Base-by-base conservation (phyloP, 2,888 invertebrate species). In the Himalopsyche japonica region DNA sequence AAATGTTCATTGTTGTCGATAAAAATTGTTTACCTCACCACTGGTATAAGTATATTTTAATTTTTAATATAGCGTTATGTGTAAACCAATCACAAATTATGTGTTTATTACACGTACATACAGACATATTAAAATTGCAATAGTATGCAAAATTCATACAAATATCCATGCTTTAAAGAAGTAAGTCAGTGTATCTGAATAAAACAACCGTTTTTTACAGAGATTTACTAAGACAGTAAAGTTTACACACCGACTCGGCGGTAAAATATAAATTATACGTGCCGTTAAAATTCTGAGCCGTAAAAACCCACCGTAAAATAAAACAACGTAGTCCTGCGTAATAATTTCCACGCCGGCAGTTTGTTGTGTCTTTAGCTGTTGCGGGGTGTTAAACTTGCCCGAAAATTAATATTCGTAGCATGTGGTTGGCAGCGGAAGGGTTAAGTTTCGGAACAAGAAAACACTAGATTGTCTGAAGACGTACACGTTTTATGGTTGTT, bases 191-290 rank as follows among this genome's bases (percentile, higher is more conserved):
- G 27, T 70, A 15, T 27, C 20, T 27, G 27, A 15, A 70, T 70
- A 70, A 70, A 70, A 70, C 70, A 70, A 70, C 70, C 12, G 12
- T 70, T 70, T 83, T 80, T 80, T 18, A 49, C 80, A 49, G 83
- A 83, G 80, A 83, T 80, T 80, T 80, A 83, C 83, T 80, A 43
- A 48, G 43, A 37, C 80, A 76, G 27, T 70, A 77, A 81, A 80
- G 76, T 84, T 84, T 34, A 34, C 30, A 77, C 77, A 77, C 77
- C 70, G 77, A 27, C 37, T 20, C 24, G 43, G 43, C 81, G 84
- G 57, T 84, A 84, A 84, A 84, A 84, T 84, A 80, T 84, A 81
- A 84, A 84, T 84, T 84, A 84, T 84, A 84, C 84, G 81, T 78
- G 81, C 64, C 84, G 84, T 84, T 84, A 84, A 84, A 84, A 81